Base-by-base conservation (phyloP, 2,888 invertebrate genomes). In the Cheilosia variabilis region DNA sequence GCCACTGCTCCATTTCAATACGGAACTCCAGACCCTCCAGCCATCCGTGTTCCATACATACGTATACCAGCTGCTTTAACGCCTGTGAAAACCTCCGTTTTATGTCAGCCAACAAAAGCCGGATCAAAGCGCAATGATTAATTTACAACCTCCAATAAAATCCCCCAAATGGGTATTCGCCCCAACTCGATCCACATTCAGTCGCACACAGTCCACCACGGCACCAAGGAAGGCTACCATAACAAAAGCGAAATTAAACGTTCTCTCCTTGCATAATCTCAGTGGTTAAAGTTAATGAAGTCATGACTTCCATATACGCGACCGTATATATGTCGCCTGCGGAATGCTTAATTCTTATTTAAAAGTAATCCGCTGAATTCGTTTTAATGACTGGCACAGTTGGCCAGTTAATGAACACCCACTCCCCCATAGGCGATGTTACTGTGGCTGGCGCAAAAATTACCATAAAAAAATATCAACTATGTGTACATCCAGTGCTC, bases 301-400 rank as follows among this genome's bases (percentile, higher is more conserved):
- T 81, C 86, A 80, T 83, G 72, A 53, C 63, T 43, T 43, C 66
- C 79, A 72, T 86, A 76, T 76, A 66, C 68, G 62, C 52, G 34
- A 43, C 34, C 62, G 57, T 68, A 68, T 37, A 34, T 34, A 34
- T 81, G 76, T 76, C 71, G 65, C 76, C 76, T 55, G 34, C 37
- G 31, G 76, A 76, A 86, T 86, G 75, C 86, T 81, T 81, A 81
- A 65, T 86, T 80, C 86, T 86, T 86, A 81, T 86, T 86, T 86
- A 86, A 86, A 86, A 86, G 57, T 86, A 86, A 86, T 81, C 76
- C 76, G 68, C 62, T 17, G 81, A 86, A 86, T 81, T 86, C 71
- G 81, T 72, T 81, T 81, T 86, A 86, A 86, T 77, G 81, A 84
- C 84, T 41, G 69, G 41, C 68, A 71, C 7, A 57, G 63, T 45